phyloP scores from a whole-genome alignment of 2,888 invertebrate genomes.

The Pherbina coryleti region DNA sequence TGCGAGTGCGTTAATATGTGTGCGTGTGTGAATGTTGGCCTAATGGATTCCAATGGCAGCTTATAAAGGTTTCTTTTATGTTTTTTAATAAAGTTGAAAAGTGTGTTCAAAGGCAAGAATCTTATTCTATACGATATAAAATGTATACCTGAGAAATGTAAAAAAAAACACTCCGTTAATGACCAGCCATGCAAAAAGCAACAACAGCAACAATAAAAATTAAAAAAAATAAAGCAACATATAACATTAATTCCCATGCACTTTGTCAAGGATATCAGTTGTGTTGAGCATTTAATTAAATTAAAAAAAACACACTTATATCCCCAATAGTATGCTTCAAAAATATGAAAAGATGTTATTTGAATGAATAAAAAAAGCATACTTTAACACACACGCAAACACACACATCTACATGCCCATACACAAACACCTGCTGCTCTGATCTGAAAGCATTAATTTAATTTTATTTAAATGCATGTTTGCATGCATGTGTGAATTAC shows the following conservation, averaged over 20 bases:
- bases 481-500: not conserved
- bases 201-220: not conserved
- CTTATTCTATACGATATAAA: not conserved
- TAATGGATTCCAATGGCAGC: not conserved
- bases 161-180: not conserved
- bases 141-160: not conserved
- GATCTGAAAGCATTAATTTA: no score
- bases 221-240: not conserved
- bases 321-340: not conserved
- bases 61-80: not conserved
- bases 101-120: not conserved
- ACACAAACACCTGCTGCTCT: not conserved
- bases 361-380: not conserved
- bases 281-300: constrained; percentile 12
- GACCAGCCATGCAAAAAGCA: not conserved
- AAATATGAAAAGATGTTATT: constrained; percentile 14
- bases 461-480: not conserved
- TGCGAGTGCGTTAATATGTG: constrained; percentile 18
- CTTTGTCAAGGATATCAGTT: constrained; percentile 10
- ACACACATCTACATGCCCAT: not conserved
- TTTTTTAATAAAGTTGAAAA: not conserved
- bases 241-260: constrained; percentile 3
- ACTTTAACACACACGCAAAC: constrained; percentile 3
- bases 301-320: constrained; percentile 16
- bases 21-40: not conserved